A percentile compares a stretch with the other conserved stretches of the same genome.
These are phyloP conservation scores for Oreochromis tanganicae DNA, from an alignment of 2,113 vertebrate genomes.

Conservation along the genomic window DNA sequence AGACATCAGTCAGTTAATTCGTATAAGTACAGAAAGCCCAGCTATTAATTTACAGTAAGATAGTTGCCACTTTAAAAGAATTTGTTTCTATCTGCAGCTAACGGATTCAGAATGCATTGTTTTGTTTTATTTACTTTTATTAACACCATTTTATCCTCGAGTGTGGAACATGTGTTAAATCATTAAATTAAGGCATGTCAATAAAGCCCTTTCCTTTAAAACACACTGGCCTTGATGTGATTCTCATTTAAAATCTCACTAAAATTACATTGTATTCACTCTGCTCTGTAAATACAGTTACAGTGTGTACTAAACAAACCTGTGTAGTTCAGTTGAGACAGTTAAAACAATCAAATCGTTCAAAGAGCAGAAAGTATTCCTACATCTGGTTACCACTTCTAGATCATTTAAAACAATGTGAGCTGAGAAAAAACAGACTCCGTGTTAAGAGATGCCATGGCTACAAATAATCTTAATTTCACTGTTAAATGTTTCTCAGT, in stretches of 20 bases:
- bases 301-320: background rate
- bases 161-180: background rate
- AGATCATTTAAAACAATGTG: background rate
- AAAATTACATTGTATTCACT: background rate
- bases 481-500: background rate
- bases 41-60: background rate
- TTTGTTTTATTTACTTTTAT: background rate
- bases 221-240: background rate
- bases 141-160: background rate
- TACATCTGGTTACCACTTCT: background rate
- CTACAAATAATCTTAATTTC: background rate
- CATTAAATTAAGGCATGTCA: fast-evolving
- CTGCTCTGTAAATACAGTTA: background rate
- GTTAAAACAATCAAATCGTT: background rate
- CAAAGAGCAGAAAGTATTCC: background rate
- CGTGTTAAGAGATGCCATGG: background rate
- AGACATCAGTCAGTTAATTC: background rate
- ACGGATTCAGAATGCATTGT: background rate
- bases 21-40: background rate
- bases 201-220: background rate
- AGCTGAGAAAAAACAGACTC: background rate
- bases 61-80: background rate
- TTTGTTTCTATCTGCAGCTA: background rate
- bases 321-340: background rate
- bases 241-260: background rate